Evolutionary conservation across 1,140 invertebrate genomes (phyloP).

Genomic region (Gryllus bimaculatus): DNA sequence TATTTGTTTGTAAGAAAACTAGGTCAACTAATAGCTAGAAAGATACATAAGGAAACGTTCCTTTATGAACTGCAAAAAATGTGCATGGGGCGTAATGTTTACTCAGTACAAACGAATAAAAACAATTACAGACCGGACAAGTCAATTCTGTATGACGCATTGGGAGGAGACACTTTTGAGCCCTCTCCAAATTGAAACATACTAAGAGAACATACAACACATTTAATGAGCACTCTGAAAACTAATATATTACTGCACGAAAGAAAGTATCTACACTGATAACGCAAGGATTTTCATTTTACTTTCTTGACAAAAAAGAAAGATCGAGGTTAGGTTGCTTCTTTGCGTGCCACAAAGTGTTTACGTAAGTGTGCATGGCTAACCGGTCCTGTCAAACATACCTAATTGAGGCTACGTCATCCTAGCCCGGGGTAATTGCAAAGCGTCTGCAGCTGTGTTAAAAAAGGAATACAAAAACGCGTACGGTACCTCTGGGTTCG

Average conservation of each 20-base stretch:
- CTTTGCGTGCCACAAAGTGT: not conserved
- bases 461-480: not conserved
- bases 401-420: not conserved
- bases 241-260: not conserved
- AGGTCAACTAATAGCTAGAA: not conserved
- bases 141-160: not conserved
- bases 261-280: not conserved
- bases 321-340: no score
- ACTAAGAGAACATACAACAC: not conserved
- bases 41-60: not conserved
- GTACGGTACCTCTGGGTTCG: slow-evolving; percentile 33
- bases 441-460: not conserved
- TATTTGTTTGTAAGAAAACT: not conserved
- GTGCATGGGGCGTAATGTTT: not conserved
- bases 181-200: not conserved
- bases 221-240: not conserved
- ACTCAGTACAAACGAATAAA: not conserved
- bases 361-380: not conserved
- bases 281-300: no score
- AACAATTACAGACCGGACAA: not conserved
- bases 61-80: not conserved
- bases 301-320: no score
- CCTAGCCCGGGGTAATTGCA: not conserved
- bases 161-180: not conserved
- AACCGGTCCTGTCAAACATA: not conserved